A percentile compares a stretch with the other conserved stretches of the same genome.
phyloP scores from a whole-genome alignment of 2,113 vertebrate species.

The Mesoclemmys tuberculata region DNA sequence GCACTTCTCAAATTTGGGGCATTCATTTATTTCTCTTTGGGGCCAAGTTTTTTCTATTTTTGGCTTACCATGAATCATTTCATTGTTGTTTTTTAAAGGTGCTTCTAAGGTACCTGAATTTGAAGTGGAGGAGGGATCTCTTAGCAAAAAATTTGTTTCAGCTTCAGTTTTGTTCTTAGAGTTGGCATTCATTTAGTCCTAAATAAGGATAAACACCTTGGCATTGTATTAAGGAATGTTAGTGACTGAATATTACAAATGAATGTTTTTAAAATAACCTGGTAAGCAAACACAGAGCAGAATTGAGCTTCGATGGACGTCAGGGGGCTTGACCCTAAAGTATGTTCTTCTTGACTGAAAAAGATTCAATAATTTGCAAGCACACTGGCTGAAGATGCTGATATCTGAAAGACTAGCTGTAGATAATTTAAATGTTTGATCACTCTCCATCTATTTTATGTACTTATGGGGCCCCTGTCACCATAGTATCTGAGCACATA shows the following conservation, averaged over 20 bases:
- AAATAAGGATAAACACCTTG: background rate
- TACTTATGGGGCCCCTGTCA: background rate
- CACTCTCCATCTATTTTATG: background rate
- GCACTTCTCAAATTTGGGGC: background rate
- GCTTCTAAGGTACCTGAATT: conserved; percentile 19
- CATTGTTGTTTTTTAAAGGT: conserved; percentile 11
- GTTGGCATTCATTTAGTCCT: background rate
- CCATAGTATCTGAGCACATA: background rate
- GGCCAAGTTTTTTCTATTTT: background rate
- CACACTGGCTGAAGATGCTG: background rate
- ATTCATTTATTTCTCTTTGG: conserved; percentile 21
- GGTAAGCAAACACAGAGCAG: background rate
- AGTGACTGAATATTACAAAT: background rate
- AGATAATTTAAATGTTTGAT: background rate
- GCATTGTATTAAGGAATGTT: background rate
- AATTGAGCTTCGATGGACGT: background rate
- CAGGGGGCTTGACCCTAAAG: background rate
- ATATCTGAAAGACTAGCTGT: background rate
- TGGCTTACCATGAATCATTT: background rate
- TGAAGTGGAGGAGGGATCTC: background rate
- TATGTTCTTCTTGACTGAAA: background rate
- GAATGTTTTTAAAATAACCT: background rate
- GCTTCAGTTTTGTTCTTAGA: background rate
- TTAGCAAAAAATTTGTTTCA: background rate
- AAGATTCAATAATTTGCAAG: background rate